phyloP scores from a whole-genome alignment of 1,140 invertebrate genomes.

The Amphibalanus amphitrite region DNA sequence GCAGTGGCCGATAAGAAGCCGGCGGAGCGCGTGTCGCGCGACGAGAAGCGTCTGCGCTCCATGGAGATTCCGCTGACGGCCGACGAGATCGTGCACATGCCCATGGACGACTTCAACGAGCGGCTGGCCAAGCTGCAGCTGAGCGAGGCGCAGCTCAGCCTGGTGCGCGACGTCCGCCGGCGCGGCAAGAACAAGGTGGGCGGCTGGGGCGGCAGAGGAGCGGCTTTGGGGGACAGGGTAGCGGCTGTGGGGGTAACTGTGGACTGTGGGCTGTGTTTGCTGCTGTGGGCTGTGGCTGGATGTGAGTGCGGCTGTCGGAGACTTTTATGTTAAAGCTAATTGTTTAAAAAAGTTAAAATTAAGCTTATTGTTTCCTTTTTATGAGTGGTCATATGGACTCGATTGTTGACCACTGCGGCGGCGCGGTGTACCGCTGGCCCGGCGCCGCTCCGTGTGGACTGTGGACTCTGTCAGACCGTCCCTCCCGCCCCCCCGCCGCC shows the following conservation, averaged over 20 bases:
- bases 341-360: neutral
- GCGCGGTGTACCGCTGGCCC: neutral
- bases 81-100: slow-evolving; percentile 81
- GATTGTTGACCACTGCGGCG: neutral
- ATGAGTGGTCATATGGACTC: neutral
- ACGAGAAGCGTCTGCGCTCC: slow-evolving; percentile 62
- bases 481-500: neutral
- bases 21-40: slow-evolving; percentile 50
- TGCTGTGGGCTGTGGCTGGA: neutral
- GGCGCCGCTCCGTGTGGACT: neutral
- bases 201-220: slow-evolving; percentile 1
- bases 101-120: slow-evolving; percentile 97
- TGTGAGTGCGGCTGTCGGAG: neutral
- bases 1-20: slow-evolving; percentile 5
- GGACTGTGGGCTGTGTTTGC: slow-evolving; percentile 1
- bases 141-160: slow-evolving; percentile 74
- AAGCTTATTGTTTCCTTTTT: neutral
- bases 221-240: too few species aligned
- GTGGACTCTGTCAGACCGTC: slow-evolving; percentile 8
- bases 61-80: slow-evolving; percentile 68
- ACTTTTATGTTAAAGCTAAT: neutral
- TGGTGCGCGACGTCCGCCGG: slow-evolving; percentile 81
- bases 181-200: slow-evolving; percentile 76
- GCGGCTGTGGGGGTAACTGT: too few species aligned
- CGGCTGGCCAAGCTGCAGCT: slow-evolving; percentile 81